Percentiles rank a stretch among this genome's conserved stretches.
Evolutionary conservation across 35 echinoderm and acorn worm genomes (phyloP).

Genomic region (Anneissia japonica): DNA sequence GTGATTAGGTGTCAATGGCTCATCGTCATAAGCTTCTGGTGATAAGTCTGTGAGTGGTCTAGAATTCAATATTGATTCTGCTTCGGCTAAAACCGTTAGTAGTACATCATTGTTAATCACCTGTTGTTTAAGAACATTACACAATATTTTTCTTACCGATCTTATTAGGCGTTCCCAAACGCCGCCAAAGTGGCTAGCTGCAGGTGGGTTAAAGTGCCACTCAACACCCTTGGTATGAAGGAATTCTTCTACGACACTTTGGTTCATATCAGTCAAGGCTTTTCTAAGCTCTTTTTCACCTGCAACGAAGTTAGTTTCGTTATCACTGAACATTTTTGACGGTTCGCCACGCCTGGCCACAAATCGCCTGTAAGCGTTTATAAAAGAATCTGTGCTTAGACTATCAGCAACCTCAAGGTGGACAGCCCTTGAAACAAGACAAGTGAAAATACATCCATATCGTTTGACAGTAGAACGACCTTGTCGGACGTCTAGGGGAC

Average conservation of each 20-base stretch:
- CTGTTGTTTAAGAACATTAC: background rate
- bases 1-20: constrained; percentile 2
- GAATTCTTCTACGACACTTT: background rate
- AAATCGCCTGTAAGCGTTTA: constrained; percentile 26
- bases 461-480: background rate
- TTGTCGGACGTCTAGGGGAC: constrained; percentile 14
- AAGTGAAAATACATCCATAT: constrained; percentile 33
- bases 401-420: constrained; percentile 32
- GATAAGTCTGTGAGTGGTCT: background rate
- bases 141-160: background rate
- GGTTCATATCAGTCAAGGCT: background rate
- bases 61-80: constrained; percentile 15
- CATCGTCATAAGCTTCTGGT: background rate
- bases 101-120: constrained; percentile 4
- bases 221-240: background rate
- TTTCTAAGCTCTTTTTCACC: background rate
- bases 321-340: background rate
- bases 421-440: background rate
- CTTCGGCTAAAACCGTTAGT: constrained; percentile 5
- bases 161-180: constrained; percentile 11
- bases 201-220: constrained; percentile 5
- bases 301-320: background rate
- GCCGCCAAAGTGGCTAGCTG: constrained; percentile 18
- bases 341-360: constrained; percentile 7
- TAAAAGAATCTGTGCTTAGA: constrained; percentile 26